Percentiles rank a stretch among this genome's conserved stretches.
phyloP scores from a whole-genome alignment of 2,888 invertebrate species.

The Noctua fimbriata region DNA sequence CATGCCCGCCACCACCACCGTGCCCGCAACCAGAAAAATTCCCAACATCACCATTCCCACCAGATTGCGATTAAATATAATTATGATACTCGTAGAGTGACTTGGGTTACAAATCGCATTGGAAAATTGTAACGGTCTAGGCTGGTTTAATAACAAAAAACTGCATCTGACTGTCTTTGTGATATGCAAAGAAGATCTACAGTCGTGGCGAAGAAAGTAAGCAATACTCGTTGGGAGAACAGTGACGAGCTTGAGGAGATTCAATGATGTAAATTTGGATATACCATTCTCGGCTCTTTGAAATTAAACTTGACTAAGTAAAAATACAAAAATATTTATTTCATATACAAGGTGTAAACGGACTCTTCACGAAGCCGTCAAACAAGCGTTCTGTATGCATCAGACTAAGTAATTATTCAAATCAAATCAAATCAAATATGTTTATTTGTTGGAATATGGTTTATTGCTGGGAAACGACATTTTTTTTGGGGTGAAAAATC shows the following conservation, averaged over 20 bases:
- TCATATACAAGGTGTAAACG: too few relatives aligned
- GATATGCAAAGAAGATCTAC: slow-evolving; percentile 16
- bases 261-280: slow-evolving; percentile 43
- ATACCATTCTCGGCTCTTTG: not conserved
- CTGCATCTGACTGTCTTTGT: not conserved
- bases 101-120: slow-evolving; percentile 72
- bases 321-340: not conserved
- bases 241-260: slow-evolving; percentile 4
- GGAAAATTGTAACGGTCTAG: slow-evolving; percentile 71
- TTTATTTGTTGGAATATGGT: too few relatives aligned
- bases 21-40: not conserved
- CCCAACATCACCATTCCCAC: too few relatives aligned
- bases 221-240: not conserved
- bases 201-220: slow-evolving; percentile 19
- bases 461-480: too few relatives aligned
- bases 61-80: not conserved
- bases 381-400: too few relatives aligned
- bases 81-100: not conserved
- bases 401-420: too few relatives aligned
- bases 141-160: slow-evolving; percentile 67
- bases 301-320: not conserved
- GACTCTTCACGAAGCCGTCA: too few relatives aligned
- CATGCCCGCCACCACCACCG: not conserved
- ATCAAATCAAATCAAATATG: too few relatives aligned
- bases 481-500: too few relatives aligned